These are phyloP conservation scores for Aethes cnicana DNA, from an alignment of 2,888 invertebrate genomes.

Conservation along the genomic window DNA sequence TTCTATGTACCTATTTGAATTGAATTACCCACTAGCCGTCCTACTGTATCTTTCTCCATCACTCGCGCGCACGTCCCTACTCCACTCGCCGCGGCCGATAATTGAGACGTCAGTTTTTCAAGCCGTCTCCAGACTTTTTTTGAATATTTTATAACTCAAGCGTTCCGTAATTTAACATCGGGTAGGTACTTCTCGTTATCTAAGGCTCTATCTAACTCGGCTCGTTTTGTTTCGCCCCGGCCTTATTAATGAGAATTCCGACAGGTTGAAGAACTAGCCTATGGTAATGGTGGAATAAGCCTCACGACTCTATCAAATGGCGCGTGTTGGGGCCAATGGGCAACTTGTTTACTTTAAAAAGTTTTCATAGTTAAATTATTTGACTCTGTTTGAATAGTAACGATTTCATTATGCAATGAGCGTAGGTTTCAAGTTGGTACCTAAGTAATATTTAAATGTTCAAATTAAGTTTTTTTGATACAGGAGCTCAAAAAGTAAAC, in stretches of 20 bases:
- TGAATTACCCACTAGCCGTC: not conserved
- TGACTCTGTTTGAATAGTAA: no score
- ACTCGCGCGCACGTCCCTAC: no score
- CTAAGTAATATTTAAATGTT: no score
- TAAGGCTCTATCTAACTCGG: slow-evolving; percentile 63
- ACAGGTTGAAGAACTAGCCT: slow-evolving; percentile 32
- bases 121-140: slow-evolving; percentile 52
- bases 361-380: no score
- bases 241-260: slow-evolving; percentile 48
- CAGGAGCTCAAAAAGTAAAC: no score
- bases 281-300: slow-evolving; percentile 25
- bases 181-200: slow-evolving; percentile 75
- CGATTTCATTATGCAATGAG: no score
- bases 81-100: slow-evolving; percentile 56
- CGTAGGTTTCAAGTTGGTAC: no score
- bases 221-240: slow-evolving; percentile 42
- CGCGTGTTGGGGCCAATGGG: no score
- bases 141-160: slow-evolving; percentile 78
- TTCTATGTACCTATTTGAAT: not conserved
- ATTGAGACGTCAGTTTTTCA: slow-evolving; percentile 79
- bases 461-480: no score
- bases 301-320: slow-evolving; percentile 24
- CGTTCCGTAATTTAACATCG: slow-evolving; percentile 66
- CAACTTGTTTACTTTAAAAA: not conserved
- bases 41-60: slow-evolving; percentile 35